Conservation (phyloP, 2,113 vertebrate species). For the Lutjanus erythropterus region DNA sequence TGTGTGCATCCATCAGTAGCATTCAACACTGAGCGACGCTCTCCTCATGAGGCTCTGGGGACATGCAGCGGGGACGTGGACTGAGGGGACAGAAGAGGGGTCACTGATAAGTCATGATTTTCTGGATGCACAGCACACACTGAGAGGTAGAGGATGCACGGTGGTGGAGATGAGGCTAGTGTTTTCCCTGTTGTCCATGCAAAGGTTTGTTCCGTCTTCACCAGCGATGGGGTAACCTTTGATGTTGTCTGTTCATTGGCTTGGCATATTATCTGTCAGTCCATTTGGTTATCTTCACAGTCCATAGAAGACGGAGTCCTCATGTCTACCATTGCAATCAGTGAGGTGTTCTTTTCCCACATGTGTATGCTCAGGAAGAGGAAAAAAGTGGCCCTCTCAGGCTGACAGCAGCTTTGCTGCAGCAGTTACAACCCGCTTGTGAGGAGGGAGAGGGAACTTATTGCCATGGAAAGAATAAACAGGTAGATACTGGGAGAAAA, state of each 20-base stretch:
- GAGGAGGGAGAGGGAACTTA: constrained; percentile 40
- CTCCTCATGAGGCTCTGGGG: constrained; percentile 42
- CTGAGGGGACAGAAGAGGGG: constrained; percentile 36
- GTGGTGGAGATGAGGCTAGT: constrained; percentile 54
- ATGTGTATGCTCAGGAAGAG: constrained; percentile 37
- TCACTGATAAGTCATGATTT: constrained; percentile 45
- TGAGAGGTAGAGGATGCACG: constrained; percentile 81
- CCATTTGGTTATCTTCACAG: constrained; percentile 67
- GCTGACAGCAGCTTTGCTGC: constrained; percentile 39
- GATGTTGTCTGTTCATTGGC: constrained; percentile 62
- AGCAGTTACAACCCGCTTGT: constrained; percentile 26
- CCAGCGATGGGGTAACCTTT: constrained; percentile 42
- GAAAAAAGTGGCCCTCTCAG: constrained; percentile 5
- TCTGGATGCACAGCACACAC: constrained; percentile 60
- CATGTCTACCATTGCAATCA: constrained; percentile 53
- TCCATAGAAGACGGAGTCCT: constrained; percentile 60
- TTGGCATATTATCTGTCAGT: constrained; percentile 51
- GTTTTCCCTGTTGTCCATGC: constrained; percentile 69
- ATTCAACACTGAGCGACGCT: constrained; percentile 20
- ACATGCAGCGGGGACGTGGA: constrained; percentile 56
- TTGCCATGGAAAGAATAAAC: constrained; percentile 55
- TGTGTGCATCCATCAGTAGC: constrained; percentile 41
- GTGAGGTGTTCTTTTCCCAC: constrained; percentile 34
- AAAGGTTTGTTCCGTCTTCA: constrained; percentile 57
- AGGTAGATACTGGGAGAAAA: constrained; percentile 4